Evolutionary conservation across 2,888 invertebrate genomes (phyloP), one percentile per base, ranked within the genome.

Genomic region (Dasypolia templi): DNA sequence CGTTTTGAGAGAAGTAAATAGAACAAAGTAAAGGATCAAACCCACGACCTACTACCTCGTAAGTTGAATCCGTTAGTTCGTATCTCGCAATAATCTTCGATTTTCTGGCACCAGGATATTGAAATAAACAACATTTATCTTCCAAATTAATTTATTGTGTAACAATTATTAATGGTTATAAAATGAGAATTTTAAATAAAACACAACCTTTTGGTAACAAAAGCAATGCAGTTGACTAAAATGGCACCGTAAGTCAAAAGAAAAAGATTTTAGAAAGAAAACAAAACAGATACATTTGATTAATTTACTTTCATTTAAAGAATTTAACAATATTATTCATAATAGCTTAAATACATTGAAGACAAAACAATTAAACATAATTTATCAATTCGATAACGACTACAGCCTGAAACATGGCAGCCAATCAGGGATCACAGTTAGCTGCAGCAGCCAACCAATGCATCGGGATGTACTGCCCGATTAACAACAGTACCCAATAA

Each of bases 91-190:
- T n/a, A n/a, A 35, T 35, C 17, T 59, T 35, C 7, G 7, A 14
- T n/a, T n/a, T 17, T 3, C 7, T 19, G 4, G 26, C 12, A 44
- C 7, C 6, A n/a, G n/a, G 62, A 55, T 35, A 17, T 19, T 46
- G 3, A 35, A 3, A 53, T 44, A 51, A 75, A 71, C 2, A 53
- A 14, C 29, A 53, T 9, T 22, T 11, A 0, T 53, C 2, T 62
- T 78, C 39, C 29, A 62, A 81, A 78, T 81, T 1, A 71, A 55
- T 81, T 81, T 72, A 66, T 75, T 81, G 49, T 9, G 26, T 61
- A 78, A 81, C 75, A 81, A 78, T 62, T 53, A 53, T 55, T 29
- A 39, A 69, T 19, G 9, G 29, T 69, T 14, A 55, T 59, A 70
- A 51, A 80, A 65, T 35, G 63, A 71, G 17, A 22, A 58, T 39